Evolutionary conservation across 2,113 vertebrate species (phyloP).

Genomic region (Daboia siamensis): DNA sequence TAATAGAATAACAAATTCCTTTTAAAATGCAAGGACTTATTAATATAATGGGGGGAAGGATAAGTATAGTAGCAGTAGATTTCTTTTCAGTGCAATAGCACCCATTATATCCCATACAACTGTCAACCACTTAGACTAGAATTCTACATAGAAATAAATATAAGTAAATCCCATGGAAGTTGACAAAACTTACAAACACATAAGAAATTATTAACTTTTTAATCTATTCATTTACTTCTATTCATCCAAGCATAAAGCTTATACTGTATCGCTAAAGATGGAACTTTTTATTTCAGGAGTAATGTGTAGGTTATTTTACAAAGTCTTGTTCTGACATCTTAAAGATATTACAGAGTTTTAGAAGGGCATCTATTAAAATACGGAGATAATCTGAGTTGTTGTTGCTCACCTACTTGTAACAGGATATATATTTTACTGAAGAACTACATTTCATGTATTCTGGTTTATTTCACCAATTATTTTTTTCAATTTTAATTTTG

Average conservation of each 20-base stretch:
- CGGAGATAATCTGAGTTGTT: background rate
- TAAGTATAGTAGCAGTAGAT: background rate
- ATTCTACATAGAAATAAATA: background rate
- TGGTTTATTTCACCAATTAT: background rate
- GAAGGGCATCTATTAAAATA: background rate
- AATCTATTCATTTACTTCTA: background rate
- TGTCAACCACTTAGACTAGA: background rate
- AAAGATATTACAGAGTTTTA: background rate
- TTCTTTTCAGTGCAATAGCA: background rate
- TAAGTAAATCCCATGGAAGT: background rate
- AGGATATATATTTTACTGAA: background rate
- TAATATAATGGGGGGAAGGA: background rate
- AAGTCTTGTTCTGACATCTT: background rate
- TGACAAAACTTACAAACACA: background rate
- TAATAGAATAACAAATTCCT: background rate
- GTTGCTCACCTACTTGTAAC: background rate
- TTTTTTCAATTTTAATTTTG: background rate
- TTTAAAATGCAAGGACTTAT: background rate
- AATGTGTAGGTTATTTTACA: background rate
- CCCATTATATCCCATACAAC: background rate
- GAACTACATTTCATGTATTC: background rate
- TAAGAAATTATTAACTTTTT: background rate
- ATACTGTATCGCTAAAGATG: background rate
- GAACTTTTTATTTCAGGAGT: background rate
- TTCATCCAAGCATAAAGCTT: background rate